These are phyloP conservation scores for Sparidentex hasta DNA, from an alignment of 2,797 vertebrate genomes.

Conservation along the genomic window DNA sequence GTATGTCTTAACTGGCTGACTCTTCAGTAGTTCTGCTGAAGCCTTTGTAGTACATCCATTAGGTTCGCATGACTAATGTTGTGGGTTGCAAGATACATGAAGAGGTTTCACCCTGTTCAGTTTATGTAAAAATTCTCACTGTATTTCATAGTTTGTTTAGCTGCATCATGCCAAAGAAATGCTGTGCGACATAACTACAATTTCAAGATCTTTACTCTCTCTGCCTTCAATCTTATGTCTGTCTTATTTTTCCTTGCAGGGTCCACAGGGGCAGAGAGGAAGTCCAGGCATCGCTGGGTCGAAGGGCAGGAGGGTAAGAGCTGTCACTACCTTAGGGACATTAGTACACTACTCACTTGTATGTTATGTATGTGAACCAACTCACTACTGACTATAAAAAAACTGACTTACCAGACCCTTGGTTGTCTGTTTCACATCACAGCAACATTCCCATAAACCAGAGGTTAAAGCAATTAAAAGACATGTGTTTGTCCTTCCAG, in stretches of 20 bases:
- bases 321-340: conserved; percentile 4
- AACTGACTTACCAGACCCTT: conserved; percentile 10
- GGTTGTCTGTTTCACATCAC: conserved; percentile 46
- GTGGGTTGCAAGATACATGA: not conserved
- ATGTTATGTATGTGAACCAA: conserved; percentile 2
- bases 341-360: not conserved
- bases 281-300: conserved; percentile 87
- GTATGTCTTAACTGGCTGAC: not conserved
- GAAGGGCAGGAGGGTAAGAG: conserved; percentile 93
- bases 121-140: conserved; percentile 10
- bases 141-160: not conserved
- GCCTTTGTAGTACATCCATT: not conserved
- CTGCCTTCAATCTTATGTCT: not conserved
- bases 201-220: not conserved
- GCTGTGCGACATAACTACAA: not conserved
- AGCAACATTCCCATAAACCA: conserved; percentile 45
- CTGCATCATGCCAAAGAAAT: conserved; percentile 9
- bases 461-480: conserved; percentile 46
- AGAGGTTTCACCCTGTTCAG: not conserved
- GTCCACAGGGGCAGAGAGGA: conserved; percentile 90
- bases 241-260: conserved; percentile 79
- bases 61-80: not conserved
- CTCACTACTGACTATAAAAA: conserved; percentile 22
- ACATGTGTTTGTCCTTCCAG: conserved; percentile 50
- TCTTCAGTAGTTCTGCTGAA: conserved; percentile 5